Percentiles rank a stretch among this genome's conserved stretches.
Evolutionary conservation across 2,797 vertebrate species (phyloP).

Genomic region (Betta splendens): DNA sequence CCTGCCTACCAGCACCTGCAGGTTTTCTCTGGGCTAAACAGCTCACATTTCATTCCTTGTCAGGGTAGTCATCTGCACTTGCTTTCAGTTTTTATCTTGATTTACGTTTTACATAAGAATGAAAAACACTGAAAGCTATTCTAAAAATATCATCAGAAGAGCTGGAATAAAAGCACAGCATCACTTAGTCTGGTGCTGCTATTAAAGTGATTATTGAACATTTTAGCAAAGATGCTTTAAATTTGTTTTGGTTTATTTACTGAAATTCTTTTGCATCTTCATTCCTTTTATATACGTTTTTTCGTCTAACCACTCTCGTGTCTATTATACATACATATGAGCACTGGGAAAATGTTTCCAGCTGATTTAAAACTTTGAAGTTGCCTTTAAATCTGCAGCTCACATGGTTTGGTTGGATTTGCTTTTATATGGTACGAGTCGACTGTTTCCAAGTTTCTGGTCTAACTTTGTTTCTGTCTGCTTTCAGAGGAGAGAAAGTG

Average conservation of each 20-base stretch:
- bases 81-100: conserved; percentile 11
- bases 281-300: background rate
- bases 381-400: background rate
- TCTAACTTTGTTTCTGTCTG: conserved; percentile 40
- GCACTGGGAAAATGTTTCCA: background rate
- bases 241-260: background rate
- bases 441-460: conserved; percentile 35
- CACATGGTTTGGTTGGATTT: background rate
- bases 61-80: background rate
- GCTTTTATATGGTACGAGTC: background rate
- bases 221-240: no score
- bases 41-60: no score
- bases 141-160: conserved; percentile 30
- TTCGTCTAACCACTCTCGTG: background rate
- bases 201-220: conserved; percentile 1
- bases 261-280: background rate
- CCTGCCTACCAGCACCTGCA: background rate
- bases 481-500: conserved; percentile 26
- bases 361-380: background rate
- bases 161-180: conserved; percentile 5
- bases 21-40: background rate
- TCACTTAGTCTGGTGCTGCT: conserved; percentile 5
- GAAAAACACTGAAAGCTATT: conserved; percentile 9
- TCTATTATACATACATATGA: background rate
- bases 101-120: conserved; percentile 24